Evolutionary conservation across 2,797 vertebrate genomes (phyloP).

Genomic region (Streptopelia turtur): DNA sequence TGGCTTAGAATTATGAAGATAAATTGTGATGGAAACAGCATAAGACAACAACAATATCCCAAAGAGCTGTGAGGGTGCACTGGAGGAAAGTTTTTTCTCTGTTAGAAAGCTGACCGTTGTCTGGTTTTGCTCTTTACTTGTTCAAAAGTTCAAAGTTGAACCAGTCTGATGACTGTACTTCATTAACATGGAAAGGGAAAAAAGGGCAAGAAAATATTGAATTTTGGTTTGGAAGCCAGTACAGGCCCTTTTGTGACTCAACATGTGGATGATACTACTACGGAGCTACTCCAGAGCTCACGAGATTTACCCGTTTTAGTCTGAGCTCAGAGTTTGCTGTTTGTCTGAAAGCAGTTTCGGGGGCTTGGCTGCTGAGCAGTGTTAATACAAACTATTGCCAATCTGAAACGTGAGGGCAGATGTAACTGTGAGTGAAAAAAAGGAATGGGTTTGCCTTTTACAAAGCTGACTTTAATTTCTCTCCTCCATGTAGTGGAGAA

Average conservation of each 20-base stretch:
- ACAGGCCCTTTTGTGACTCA: background rate
- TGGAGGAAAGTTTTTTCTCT: background rate
- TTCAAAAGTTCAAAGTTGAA: background rate
- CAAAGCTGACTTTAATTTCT: conserved; percentile 14
- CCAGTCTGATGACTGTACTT: background rate
- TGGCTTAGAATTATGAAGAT: background rate
- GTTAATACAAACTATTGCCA: background rate
- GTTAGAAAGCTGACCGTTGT: fast-evolving
- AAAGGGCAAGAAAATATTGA: background rate
- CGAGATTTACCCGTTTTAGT: background rate
- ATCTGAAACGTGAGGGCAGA: background rate
- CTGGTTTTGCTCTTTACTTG: background rate
- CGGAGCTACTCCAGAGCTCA: background rate
- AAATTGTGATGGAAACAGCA: background rate
- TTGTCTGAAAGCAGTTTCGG: background rate
- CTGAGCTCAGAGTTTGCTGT: background rate
- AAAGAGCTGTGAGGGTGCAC: background rate
- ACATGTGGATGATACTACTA: background rate
- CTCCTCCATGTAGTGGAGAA: conserved; percentile 83
- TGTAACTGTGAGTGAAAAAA: background rate
- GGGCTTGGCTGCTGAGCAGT: background rate
- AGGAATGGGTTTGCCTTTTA: background rate
- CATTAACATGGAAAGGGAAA: background rate
- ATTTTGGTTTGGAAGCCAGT: background rate
- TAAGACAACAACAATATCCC: background rate